Base-by-base conservation (phyloP, 2,113 vertebrate genomes). In the Gobio gobio region DNA sequence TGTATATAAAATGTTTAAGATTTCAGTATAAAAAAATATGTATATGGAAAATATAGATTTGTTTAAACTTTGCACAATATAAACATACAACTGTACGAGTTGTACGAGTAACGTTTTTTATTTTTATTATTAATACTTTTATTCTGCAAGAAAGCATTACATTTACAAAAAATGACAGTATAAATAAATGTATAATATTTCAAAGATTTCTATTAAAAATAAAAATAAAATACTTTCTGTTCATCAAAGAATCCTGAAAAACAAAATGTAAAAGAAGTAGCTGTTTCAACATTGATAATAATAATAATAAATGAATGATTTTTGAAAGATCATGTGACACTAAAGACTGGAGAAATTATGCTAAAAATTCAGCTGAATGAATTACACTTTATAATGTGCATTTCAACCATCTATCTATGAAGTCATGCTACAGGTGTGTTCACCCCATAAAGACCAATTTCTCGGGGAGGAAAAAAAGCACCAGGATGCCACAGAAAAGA, bases 341-440 rank as follows among this genome's bases (percentile, higher is more conserved):
- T 7, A 40, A 40, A 12, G 59, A 24, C n/a, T 26, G 0, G 58
- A 2, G 10, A 12, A 61, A 61, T 61, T 1, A 1, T 61, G 59
- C 59, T 61, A 22, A 24, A 61, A 61, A 24, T 61, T 24, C n/a
- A 24, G 59, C 59, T 61, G 24, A 59, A 63, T 26, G 14, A 29
- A 63, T 29, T 29, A 29, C 16, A 33, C 16, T 18, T 66, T 7
- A 66, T 33, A 66, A 40, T 20, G 5, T 7, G 51, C 16, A 20
- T 5, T 54, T 54, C 51, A 10, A 24, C 22, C n/a, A 59, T 66
- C 49, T 51, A 33, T 16, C 2, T 14, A 8, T 64, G 47, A 36
- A n/a, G 26, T 40, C 81, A 58, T 26, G 54, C 82, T 24, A 83
- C 68, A 74, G 82, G 82, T 83, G 68, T 16, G 54, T 77, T 51